Conservation (phyloP, 1,140 invertebrate genomes). For the Frieseomelitta varia region DNA sequence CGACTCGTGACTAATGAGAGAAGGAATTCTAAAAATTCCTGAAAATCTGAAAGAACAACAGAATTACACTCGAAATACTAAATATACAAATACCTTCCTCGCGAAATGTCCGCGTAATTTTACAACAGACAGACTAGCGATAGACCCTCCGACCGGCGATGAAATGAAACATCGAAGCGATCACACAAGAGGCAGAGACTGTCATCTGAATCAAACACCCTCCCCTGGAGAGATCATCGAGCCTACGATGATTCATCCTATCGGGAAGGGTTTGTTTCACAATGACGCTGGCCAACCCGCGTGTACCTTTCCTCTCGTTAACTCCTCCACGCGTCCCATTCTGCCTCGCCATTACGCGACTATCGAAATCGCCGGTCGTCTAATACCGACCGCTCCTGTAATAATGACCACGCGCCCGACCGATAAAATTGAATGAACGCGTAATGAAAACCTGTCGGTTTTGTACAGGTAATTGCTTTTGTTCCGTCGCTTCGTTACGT, state of each 20-base stretch:
- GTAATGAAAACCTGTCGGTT: slow-evolving; percentile 35
- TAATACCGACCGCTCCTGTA: slow-evolving; percentile 8
- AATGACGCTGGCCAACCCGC: background rate
- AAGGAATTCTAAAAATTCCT: no score
- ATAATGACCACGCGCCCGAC: slow-evolving; percentile 14
- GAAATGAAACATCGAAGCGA: background rate
- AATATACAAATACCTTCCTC: background rate
- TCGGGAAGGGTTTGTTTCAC: background rate
- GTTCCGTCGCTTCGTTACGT: slow-evolving; percentile 49
- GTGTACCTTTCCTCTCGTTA: background rate
- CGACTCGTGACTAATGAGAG: no score
- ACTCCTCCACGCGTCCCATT: background rate
- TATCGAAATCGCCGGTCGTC: slow-evolving; percentile 14
- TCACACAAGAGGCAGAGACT: background rate
- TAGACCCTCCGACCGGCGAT: no score
- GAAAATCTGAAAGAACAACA: no score
- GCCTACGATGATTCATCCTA: slow-evolving; percentile 4
- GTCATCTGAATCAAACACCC: background rate
- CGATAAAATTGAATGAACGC: slow-evolving; percentile 27
- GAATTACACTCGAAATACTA: background rate
- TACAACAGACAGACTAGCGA: background rate
- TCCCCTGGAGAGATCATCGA: background rate
- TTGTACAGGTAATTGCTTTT: slow-evolving; percentile 36
- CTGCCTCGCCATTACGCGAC: background rate
- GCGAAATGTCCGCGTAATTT: background rate